Evolutionary conservation across 2,113 vertebrate species (phyloP), one percentile per base, ranked within the genome.

Genomic region (Alaudala cheleensis): DNA sequence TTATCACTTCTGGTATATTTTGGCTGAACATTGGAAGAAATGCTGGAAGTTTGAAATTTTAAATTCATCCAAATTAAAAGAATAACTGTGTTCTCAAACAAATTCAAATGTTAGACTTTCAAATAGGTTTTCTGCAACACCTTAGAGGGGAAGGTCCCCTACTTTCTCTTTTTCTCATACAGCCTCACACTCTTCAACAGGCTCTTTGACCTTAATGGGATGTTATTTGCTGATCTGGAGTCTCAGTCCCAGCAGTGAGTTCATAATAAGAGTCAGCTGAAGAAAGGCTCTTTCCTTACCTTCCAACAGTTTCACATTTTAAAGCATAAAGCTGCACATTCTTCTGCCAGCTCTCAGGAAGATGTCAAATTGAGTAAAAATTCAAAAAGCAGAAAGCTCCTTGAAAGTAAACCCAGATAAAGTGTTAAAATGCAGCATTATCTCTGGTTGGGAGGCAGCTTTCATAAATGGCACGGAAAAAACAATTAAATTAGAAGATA

Each of bases 401-500:
- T 71, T 88, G 88, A 78, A 96, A 92, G 29, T 25, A 76, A 92
- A 81, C n/a, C 92, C 76, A 74, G 65, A 76, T 93, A 40, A 94
- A 81, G 45, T 57, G 72, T 88, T 93, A 94, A 94, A 96, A 93
- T 39, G 56, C 60, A 67, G 45, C 18, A 40, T 88, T 96, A 67
- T 90, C 72, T 53, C 51, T 60, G 29, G 44, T 70, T 83, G 80
- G 82, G 82, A 94, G 69, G 82, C 86, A 86, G 53, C 49, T 96
- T 96, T 88, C 69, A 51, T 81, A 74, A 95, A 76, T 0, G 0
- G 40, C 82, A 65, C 60, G 1, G 1, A 95, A 95, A 95, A 96
- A 94, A 82, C 88, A 95, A 95, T 96, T 92, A 90, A 97, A 95
- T 86, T 92, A 89, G 69, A 76, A 92, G 86, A 94, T 60, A 96